Conservation (phyloP, 2,888 invertebrate species). For the Nowickia ferox region DNA sequence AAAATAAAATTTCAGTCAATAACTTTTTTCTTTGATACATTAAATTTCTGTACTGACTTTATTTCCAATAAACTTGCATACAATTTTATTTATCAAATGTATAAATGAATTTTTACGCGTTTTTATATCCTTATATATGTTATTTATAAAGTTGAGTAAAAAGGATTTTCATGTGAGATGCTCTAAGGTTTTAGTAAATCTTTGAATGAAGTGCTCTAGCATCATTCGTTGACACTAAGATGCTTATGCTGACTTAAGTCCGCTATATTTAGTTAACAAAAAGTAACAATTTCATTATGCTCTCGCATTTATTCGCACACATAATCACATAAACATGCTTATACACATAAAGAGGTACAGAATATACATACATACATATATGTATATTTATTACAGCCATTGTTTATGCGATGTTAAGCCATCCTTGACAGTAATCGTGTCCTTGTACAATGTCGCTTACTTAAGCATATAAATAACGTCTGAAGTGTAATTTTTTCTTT, state of each 20-base stretch:
- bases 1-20: too few relatives aligned
- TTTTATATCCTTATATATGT: not conserved
- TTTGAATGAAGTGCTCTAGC: conserved; percentile 51
- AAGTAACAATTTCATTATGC: conserved; percentile 62
- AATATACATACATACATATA: not conserved
- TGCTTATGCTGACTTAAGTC: conserved; percentile 27
- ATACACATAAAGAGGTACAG: not conserved
- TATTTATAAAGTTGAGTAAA: conserved; percentile 48
- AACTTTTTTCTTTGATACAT: too few relatives aligned
- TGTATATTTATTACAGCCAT: conserved; percentile 66
- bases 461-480: conserved; percentile 71
- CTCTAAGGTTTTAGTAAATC: conserved; percentile 65
- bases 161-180: conserved; percentile 40
- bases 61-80: too few relatives aligned
- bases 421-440: conserved; percentile 72
- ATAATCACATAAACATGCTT: not conserved
- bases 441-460: conserved; percentile 70
- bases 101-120: not conserved
- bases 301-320: conserved; percentile 1
- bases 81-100: too few relatives aligned
- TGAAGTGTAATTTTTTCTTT: conserved; percentile 64
- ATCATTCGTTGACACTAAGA: conserved; percentile 45
- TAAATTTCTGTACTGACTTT: too few relatives aligned
- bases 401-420: conserved; percentile 69
- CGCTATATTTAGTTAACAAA: conserved; percentile 48